Evolutionary conservation across 2,113 vertebrate species (phyloP), one percentile per base, ranked within the genome.

Genomic region (Carettochelys insculpta): DNA sequence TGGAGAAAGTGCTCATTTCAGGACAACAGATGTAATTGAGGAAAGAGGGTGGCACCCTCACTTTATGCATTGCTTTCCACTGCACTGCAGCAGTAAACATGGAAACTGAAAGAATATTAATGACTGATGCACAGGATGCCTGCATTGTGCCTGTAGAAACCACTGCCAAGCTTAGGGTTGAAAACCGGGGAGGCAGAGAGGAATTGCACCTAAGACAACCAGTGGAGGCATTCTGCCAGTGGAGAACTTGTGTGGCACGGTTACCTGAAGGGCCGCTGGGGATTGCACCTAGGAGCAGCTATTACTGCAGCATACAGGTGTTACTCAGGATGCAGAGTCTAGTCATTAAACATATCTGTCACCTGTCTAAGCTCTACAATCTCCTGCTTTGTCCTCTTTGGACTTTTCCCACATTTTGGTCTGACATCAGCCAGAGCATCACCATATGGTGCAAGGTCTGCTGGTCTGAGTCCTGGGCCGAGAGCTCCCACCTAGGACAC

Each of bases 51-150:
- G 24, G 9, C 3, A 50, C 11, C 16, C 34, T 75, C 25, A 10
- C 0, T 0, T 16, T 12, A 43, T n/a, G 76, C 2, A 5, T 8
- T 5, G 5, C 29, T 58, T 47, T n/a, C 43, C 61, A 54, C 48
- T 12, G 13, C 1, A 20, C 19, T 68, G 0, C 38, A 3, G 29
- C 4, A 3, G 12, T 56, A 27, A 6, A 82, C 56, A 80, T 12
- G 50, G 77, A 38, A 94, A 65, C 0, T 3, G 56, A 34, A 58
- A 0, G 80, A 85, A 90, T 38, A 2, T 61, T 31, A 61, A 61
- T 16, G 29, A 61, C 29, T 68, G 61, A 38, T 34, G 19, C 9
- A 19, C 34, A 68, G 56, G 31, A 19, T 68, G 9, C 9, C 48
- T n/a, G 19, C 38, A 68, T 38, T 68, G 61, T 68, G 61, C n/a